Evolutionary conservation across 2,797 vertebrate species (phyloP), one percentile per base, ranked within the genome.

Genomic region (Iguana delicatissima): DNA sequence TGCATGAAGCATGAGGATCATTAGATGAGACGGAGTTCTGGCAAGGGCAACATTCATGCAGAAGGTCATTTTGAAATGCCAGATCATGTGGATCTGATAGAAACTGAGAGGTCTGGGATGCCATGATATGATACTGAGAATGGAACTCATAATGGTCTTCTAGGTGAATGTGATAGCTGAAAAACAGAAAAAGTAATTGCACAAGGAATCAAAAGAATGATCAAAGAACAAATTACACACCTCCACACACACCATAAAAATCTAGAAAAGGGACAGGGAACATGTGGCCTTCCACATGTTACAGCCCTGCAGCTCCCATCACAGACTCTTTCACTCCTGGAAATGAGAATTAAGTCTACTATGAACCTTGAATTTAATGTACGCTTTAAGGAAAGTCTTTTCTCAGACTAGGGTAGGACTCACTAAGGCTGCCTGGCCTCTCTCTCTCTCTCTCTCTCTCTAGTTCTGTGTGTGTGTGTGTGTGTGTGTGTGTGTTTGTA

Each of bases 51-150:
- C 80, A 88, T 91, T 91, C 22, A 16, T 77, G 10, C 35, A 86
- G 32, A 91, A 83, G 89, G 52, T 90, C 62, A 91, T 24, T 80
- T 74, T 90, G 79, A 52, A 87, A 79, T 69, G 80, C 74, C 24
- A 5, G n/a, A 62, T 84, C 32, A 69, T 85, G 35, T 38, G 89
- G 52, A 64, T 67, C 69, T 91, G 85, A 12, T 79, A n/a, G 29
- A 59, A 52, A 67, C 24, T 2, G 57, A 64, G 83, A 89, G 32
- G 16, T 52, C 55, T 62, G 10, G 0, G 10, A 4, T 24, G 9
- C 22, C 77, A 79, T 79, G 77, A 72, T 1, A 55, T 50, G 4
- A 93, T 91, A 87, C 2, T 85, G 64, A 84, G 84, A 24, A 14
- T 77, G 13, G 22, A 26, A 67, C 80, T 90, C 1, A 13, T 50